Percentiles rank a stretch among this genome's conserved stretches.
These are phyloP conservation scores for Trypoxylus dichotomus DNA, from an alignment of 1,140 invertebrate species.

Conservation along the genomic window DNA sequence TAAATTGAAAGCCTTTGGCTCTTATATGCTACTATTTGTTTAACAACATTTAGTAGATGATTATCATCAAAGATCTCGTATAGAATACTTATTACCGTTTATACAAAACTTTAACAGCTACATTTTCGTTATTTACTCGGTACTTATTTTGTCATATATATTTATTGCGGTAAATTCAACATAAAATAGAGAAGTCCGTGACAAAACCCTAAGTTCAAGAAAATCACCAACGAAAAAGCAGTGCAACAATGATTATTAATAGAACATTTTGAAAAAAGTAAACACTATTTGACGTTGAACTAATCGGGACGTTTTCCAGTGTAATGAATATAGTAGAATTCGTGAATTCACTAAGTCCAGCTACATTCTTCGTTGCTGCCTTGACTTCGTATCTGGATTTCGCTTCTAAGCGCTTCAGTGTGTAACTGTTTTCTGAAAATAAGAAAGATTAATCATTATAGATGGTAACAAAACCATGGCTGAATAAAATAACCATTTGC, in stretches of 20 bases:
- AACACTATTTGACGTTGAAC: neutral
- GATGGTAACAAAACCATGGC: too few species aligned
- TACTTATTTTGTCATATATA: neutral
- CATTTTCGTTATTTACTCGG: neutral
- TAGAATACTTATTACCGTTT: neutral
- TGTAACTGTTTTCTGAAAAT: slow-evolving; percentile 25
- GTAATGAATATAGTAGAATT: neutral
- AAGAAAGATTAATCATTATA: neutral
- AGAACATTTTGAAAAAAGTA: neutral
- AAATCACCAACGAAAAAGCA: neutral
- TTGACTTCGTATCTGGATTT: slow-evolving; percentile 25
- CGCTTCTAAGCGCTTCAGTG: neutral
- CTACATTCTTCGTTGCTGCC: slow-evolving; percentile 23
- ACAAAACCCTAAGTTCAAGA: neutral
- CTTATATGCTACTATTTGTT: too few species aligned
- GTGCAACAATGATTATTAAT: neutral
- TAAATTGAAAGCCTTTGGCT: too few species aligned
- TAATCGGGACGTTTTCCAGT: neutral
- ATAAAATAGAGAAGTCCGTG: neutral
- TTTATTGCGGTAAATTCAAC: neutral
- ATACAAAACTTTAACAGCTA: neutral
- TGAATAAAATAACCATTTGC: too few species aligned
- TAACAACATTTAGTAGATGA: too few species aligned
- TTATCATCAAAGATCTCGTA: too few species aligned
- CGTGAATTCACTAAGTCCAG: slow-evolving; percentile 9